A percentile compares a stretch with the other conserved stretches of the same genome.
phyloP scores from a whole-genome alignment of 2,888 invertebrate genomes.

The Acanthoscelides obtectus region DNA sequence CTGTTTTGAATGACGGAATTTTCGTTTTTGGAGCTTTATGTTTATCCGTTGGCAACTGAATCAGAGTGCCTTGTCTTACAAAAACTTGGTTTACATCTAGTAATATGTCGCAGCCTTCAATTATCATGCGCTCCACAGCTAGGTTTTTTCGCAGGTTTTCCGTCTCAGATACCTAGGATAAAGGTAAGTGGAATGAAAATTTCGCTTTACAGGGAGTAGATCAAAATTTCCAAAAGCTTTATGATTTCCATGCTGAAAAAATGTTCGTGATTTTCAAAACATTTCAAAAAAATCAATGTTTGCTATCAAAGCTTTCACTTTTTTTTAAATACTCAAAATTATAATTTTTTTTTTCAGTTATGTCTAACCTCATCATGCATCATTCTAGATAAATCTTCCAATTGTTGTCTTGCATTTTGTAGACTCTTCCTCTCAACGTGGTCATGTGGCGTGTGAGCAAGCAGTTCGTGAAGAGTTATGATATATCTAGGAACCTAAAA shows the following conservation, averaged over 20 bases:
- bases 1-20: constrained; percentile 59
- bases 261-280: too few species aligned
- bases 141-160: constrained; percentile 88
- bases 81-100: constrained; percentile 91
- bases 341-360: background rate
- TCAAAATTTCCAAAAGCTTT: background rate
- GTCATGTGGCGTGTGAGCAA: constrained; percentile 90
- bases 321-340: too few species aligned
- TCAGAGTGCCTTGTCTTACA: constrained; percentile 79
- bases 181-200: constrained; percentile 3
- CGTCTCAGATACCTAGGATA: constrained; percentile 75
- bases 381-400: constrained; percentile 79
- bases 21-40: constrained; percentile 56
- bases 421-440: constrained; percentile 88
- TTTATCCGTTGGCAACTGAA: constrained; percentile 66
- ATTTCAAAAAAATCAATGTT: too few species aligned
- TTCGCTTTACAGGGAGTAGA: background rate
- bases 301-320: too few species aligned
- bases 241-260: too few species aligned
- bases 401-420: constrained; percentile 80
- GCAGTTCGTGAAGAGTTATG: constrained; percentile 81
- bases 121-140: constrained; percentile 89
- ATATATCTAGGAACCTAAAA: constrained; percentile 85
- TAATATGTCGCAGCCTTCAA: constrained; percentile 89
- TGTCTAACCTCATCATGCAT: constrained; percentile 78